phyloP scores from a whole-genome alignment of 2,797 vertebrate species.

The Benthosema pterotum region DNA sequence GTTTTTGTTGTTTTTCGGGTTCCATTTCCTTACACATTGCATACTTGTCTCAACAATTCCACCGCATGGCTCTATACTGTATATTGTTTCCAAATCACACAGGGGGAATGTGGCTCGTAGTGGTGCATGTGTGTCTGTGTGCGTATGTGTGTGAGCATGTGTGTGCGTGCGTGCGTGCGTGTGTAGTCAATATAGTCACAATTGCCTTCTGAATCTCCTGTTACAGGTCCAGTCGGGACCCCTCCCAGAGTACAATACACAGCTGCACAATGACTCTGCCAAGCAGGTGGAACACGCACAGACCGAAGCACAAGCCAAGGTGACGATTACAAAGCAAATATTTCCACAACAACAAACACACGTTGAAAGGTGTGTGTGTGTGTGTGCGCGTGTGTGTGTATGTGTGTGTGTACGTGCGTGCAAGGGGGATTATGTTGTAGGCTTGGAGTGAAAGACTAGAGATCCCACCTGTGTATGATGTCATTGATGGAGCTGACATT shows the following conservation, averaged over 20 bases:
- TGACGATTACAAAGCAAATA: conserved; percentile 45
- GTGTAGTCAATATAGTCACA: conserved; percentile 46
- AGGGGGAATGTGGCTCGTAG: conserved; percentile 26
- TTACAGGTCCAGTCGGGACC: conserved; percentile 79
- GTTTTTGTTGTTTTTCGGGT: conserved; percentile 25
- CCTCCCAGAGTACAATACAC: conserved; percentile 79
- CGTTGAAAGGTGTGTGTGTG: conserved; percentile 2
- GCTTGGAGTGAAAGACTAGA: background rate
- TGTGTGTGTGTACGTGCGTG: background rate
- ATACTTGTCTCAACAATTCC: conserved; percentile 21
- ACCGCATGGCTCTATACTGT: conserved; percentile 11
- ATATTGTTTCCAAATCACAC: conserved; percentile 38
- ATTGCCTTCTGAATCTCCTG: conserved; percentile 52
- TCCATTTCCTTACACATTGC: conserved; percentile 7
- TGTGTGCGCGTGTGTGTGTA: background rate
- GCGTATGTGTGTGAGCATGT: conserved; percentile 30
- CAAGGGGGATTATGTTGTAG: background rate
- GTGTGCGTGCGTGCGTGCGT: conserved; percentile 31
- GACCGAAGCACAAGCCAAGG: conserved; percentile 83
- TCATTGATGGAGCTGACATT: conserved; percentile 43
- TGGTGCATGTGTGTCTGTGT: conserved; percentile 35
- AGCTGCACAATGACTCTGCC: conserved; percentile 77
- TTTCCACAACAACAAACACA: conserved; percentile 1
- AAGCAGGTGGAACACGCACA: conserved; percentile 78
- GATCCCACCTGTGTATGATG: conserved; percentile 12